Conservation (phyloP, 2,888 invertebrate genomes). For the Phortica magna region DNA sequence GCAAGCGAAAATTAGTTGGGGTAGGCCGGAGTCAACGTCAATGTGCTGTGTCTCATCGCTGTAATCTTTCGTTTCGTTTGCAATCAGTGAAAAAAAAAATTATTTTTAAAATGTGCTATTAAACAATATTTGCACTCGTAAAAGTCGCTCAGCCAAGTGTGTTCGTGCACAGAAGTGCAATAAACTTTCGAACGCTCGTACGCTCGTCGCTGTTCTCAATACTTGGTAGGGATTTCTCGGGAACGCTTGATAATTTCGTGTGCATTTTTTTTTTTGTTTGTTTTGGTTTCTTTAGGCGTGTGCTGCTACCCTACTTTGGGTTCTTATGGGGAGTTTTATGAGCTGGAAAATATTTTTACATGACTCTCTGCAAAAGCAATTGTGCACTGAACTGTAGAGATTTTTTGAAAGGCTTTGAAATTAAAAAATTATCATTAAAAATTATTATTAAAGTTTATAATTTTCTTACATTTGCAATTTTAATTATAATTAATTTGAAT, state of each 20-base stretch:
- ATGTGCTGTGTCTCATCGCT: slow-evolving; percentile 16
- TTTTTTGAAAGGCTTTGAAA: no score
- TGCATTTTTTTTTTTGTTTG: slow-evolving; percentile 33
- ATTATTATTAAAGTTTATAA: no score
- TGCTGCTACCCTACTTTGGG: neutral
- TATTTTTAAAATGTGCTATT: slow-evolving; percentile 69
- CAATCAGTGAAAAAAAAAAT: slow-evolving; percentile 57
- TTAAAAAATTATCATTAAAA: no score
- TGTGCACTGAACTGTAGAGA: no score
- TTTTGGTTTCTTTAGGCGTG: neutral
- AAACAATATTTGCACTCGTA: slow-evolving; percentile 70
- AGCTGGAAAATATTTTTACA: neutral
- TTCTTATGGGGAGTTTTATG: neutral
- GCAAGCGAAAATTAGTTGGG: slow-evolving; percentile 19
- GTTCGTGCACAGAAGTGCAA: slow-evolving; percentile 55
- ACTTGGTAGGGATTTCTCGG: slow-evolving; percentile 23
- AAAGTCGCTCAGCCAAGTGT: slow-evolving; percentile 53
- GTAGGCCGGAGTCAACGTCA: slow-evolving; percentile 22
- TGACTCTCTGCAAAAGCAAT: no score
- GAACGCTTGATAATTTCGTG: slow-evolving; percentile 42
- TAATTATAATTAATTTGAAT: no score
- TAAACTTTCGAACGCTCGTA: slow-evolving; percentile 62
- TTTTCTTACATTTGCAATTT: no score
- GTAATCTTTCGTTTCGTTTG: slow-evolving; percentile 44
- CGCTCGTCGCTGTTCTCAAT: slow-evolving; percentile 31